Conservation (phyloP, 2,113 vertebrate species). For the Isichthys henryi region DNA sequence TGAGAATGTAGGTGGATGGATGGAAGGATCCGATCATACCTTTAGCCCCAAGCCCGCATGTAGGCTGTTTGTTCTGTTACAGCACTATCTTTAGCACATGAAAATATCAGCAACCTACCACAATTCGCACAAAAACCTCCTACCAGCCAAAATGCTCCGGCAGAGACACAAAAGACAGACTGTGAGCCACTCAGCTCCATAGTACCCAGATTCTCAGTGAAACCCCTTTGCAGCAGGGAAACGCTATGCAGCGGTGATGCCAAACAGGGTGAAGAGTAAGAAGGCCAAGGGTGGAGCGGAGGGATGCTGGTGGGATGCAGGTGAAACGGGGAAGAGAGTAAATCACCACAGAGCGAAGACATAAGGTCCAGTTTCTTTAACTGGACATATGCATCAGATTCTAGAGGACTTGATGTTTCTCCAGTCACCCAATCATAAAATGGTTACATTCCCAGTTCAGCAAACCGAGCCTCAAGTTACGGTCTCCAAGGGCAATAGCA, state of each 20-base stretch:
- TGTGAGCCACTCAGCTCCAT: neutral
- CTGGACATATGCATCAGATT: neutral
- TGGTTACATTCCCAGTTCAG: neutral
- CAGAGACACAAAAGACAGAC: neutral
- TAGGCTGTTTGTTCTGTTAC: neutral
- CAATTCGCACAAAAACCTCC: neutral
- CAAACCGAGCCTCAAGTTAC: neutral
- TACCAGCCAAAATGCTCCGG: neutral
- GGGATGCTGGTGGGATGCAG: neutral
- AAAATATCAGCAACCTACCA: neutral
- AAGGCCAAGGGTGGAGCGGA: neutral
- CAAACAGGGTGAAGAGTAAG: neutral
- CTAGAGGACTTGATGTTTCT: neutral
- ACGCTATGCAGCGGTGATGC: neutral
- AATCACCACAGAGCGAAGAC: neutral
- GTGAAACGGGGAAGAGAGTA: neutral
- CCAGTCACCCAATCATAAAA: neutral
- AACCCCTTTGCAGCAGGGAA: neutral
- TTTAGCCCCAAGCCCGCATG: neutral
- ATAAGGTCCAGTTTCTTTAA: neutral
- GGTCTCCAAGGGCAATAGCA: neutral
- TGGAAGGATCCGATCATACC: neutral
- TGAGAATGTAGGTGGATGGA: neutral
- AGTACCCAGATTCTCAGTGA: neutral
- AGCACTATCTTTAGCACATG: neutral